Percentiles rank a stretch among this genome's conserved stretches.
phyloP scores from a whole-genome alignment of 2,113 vertebrate species.

The Cyprinus carpio region DNA sequence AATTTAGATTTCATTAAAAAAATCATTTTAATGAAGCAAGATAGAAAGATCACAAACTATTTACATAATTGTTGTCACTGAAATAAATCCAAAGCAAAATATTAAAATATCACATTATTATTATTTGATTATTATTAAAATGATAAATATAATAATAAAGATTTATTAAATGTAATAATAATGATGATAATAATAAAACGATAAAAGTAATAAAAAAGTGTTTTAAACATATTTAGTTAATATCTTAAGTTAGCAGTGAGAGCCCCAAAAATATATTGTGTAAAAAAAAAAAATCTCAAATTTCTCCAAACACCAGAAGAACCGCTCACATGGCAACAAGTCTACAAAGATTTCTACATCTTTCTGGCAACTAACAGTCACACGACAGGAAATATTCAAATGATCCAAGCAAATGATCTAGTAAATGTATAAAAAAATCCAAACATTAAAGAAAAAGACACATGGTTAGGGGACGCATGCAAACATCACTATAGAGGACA shows the following conservation, averaged over 20 bases:
- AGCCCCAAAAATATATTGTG: too few relatives aligned
- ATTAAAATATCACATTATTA: too few relatives aligned
- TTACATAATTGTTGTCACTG: too few relatives aligned
- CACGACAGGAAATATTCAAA: constrained; percentile 16
- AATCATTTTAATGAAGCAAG: neutral
- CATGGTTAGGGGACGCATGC: neutral
- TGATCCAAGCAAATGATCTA: constrained; percentile 52
- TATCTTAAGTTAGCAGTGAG: neutral
- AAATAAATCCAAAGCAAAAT: too few relatives aligned
- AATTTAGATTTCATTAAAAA: neutral
- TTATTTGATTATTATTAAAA: too few relatives aligned
- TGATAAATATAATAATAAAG: too few relatives aligned
- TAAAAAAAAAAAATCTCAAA: neutral
- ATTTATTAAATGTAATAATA: too few relatives aligned
- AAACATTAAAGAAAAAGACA: neutral
- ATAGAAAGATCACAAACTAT: neutral
- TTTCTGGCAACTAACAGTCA: constrained; percentile 1
- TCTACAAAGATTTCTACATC: constrained; percentile 22
- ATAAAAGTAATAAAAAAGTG: neutral
- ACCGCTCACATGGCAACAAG: neutral
- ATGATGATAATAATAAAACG: too few relatives aligned
- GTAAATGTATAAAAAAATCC: neutral
- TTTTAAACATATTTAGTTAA: neutral
- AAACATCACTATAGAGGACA: constrained; percentile 7
- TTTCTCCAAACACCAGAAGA: neutral